Evolutionary conservation across 1,140 invertebrate genomes (phyloP).

Genomic region (Meloidogyne chitwoodi): DNA sequence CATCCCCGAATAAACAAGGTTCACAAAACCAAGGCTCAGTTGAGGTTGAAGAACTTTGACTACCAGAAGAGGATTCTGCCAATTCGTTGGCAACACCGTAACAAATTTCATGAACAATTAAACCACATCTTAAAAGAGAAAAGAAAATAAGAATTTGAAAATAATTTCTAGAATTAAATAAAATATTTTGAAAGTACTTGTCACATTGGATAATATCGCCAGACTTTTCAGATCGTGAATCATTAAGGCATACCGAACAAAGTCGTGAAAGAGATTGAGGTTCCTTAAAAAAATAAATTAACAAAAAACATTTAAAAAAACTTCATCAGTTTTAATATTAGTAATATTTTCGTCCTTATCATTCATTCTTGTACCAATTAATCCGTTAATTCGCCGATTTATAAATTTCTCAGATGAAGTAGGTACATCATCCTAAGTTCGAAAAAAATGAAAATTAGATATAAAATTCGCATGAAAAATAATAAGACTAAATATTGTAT

Average conservation of each 20-base stretch:
- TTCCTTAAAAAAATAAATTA: no score
- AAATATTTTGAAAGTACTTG: not conserved
- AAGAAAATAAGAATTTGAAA: no score
- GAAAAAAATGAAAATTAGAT: no score
- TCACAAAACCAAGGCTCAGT: slow-evolving; percentile 63
- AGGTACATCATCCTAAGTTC: not conserved
- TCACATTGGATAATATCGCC: slow-evolving; percentile 41
- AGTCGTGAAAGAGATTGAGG: not conserved
- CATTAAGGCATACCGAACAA: slow-evolving; percentile 36
- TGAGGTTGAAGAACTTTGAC: slow-evolving; percentile 34
- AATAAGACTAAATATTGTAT: no score
- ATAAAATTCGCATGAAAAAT: no score
- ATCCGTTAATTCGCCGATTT: not conserved
- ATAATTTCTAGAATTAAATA: no score
- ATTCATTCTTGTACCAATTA: no score
- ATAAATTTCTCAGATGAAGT: not conserved
- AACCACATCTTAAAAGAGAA: slow-evolving; percentile 30
- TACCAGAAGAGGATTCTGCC: slow-evolving; percentile 6
- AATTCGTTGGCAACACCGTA: slow-evolving; percentile 12
- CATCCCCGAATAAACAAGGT: slow-evolving; percentile 62
- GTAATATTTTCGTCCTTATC: no score
- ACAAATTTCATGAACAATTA: slow-evolving; percentile 39
- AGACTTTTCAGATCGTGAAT: not conserved
- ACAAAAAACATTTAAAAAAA: no score
- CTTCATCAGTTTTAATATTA: no score